Percentiles rank a stretch among this genome's conserved stretches.
These are phyloP conservation scores for Agriopis marginaria DNA, from an alignment of 2,888 invertebrate species.

Conservation along the genomic window DNA sequence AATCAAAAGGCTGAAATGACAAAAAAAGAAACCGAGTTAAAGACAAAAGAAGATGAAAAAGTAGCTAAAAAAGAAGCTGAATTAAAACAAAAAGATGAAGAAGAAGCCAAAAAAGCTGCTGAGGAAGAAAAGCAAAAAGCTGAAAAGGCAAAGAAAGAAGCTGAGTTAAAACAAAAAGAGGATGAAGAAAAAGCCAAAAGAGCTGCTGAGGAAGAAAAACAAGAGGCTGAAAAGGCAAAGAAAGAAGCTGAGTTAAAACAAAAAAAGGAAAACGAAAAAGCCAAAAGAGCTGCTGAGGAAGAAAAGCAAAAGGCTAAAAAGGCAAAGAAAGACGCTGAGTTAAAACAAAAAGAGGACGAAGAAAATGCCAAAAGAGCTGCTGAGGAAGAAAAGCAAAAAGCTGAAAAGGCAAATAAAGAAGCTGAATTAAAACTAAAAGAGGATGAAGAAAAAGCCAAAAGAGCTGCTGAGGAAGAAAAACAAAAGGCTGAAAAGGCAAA, in stretches of 20 bases:
- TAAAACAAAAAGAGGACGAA: constrained; percentile 20
- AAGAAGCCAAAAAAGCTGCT: not conserved
- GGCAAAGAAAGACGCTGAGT: not conserved
- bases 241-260: constrained; percentile 15
- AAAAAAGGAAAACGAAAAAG: constrained; percentile 21
- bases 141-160: constrained; percentile 10
- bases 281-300: not conserved
- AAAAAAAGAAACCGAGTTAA: constrained; percentile 10
- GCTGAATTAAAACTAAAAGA: constrained; percentile 13
- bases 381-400: constrained; percentile 1
- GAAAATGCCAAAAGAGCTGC: not conserved
- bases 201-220: constrained; percentile 16
- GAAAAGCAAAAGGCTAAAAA: constrained; percentile 16
- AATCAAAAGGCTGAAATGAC: constrained; percentile 11
- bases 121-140: constrained; percentile 1
- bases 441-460: not conserved
- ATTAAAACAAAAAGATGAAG: too few species aligned
- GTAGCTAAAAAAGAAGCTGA: not conserved
- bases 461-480: constrained; percentile 6
- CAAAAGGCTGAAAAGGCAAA: constrained; percentile 25
- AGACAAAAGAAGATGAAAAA: too few species aligned
- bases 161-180: constrained; percentile 12
- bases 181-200: constrained; percentile 6
- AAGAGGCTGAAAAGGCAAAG: constrained; percentile 29
- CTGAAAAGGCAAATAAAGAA: not conserved